These are phyloP conservation scores for Babylonia areolata DNA, from an alignment of 1,140 invertebrate species.

Conservation along the genomic window DNA sequence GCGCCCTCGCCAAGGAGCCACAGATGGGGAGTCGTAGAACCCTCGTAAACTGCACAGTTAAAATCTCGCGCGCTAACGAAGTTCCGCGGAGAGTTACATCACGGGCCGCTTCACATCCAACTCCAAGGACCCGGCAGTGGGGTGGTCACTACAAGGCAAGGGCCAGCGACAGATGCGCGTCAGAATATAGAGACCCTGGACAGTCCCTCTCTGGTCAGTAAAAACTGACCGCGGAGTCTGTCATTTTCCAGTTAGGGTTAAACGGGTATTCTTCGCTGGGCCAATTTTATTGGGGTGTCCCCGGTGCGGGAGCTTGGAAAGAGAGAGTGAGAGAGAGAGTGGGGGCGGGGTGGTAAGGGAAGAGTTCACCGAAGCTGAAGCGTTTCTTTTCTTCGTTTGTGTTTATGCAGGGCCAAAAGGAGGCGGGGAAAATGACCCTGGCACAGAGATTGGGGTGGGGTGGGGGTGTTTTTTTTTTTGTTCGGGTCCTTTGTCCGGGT, in stretches of 20 bases:
- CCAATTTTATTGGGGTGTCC: background rate
- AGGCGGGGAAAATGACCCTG: background rate
- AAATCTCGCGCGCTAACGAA: slow-evolving; percentile 7
- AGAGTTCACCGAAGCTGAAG: background rate
- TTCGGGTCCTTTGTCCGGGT: too few species aligned
- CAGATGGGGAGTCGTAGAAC: background rate
- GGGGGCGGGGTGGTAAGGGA: background rate
- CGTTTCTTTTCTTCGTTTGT: too few species aligned
- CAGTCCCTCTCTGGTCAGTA: background rate
- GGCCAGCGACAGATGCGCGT: background rate
- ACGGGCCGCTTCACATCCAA: background rate
- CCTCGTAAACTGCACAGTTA: background rate
- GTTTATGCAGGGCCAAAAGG: background rate
- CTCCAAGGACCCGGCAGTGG: background rate
- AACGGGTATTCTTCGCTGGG: slow-evolving; percentile 10
- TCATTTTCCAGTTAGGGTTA: slow-evolving; percentile 3
- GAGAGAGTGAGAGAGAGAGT: background rate
- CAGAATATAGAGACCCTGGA: background rate
- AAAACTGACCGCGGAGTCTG: background rate
- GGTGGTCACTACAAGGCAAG: too few species aligned
- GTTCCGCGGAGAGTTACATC: slow-evolving; percentile 1
- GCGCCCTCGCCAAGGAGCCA: background rate
- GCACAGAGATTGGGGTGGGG: background rate
- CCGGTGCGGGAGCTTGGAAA: background rate
- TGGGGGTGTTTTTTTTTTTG: background rate